phyloP scores from a whole-genome alignment of 2,113 vertebrate species.

The Engraulis encrasicolus region DNA sequence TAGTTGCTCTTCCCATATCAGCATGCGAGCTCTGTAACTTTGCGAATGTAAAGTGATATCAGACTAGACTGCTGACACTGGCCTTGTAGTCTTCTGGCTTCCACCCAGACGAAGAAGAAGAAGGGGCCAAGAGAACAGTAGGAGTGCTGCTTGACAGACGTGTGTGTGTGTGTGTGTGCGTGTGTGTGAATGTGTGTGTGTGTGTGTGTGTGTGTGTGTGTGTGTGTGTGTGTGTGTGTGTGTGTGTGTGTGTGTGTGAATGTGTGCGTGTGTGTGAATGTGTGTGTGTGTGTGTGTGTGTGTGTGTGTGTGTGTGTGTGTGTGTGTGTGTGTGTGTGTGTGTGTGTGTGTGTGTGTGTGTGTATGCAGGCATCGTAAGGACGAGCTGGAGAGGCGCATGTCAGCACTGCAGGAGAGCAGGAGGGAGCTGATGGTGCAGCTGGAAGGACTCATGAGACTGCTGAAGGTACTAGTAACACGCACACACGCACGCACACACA shows the following conservation, averaged over 20 bases:
- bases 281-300: not conserved
- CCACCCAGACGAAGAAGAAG: too few relatives aligned
- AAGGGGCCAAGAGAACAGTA: not conserved
- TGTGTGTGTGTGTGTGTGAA: not conserved
- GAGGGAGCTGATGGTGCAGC: constrained; percentile 94
- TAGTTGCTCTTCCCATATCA: not conserved
- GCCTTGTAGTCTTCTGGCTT: not conserved
- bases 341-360: not conserved
- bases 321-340: not conserved
- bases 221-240: not conserved
- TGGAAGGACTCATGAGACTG: constrained; percentile 95
- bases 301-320: not conserved
- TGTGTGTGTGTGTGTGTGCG: not conserved
- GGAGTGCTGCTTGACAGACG: too few relatives aligned
- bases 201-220: not conserved
- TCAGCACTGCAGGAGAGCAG: constrained; percentile 93
- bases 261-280: not conserved
- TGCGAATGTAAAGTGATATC: not conserved
- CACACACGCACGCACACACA: not conserved
- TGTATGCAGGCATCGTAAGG: constrained; percentile 87
- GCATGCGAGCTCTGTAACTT: not conserved
- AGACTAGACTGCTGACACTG: not conserved
- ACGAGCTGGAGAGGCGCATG: constrained; percentile 95
- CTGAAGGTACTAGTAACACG: constrained; percentile 88
- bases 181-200: not conserved